Evolutionary conservation across 2,888 invertebrate species (phyloP), one percentile per base, ranked within the genome.

Genomic region (Tyria jacobaeae): DNA sequence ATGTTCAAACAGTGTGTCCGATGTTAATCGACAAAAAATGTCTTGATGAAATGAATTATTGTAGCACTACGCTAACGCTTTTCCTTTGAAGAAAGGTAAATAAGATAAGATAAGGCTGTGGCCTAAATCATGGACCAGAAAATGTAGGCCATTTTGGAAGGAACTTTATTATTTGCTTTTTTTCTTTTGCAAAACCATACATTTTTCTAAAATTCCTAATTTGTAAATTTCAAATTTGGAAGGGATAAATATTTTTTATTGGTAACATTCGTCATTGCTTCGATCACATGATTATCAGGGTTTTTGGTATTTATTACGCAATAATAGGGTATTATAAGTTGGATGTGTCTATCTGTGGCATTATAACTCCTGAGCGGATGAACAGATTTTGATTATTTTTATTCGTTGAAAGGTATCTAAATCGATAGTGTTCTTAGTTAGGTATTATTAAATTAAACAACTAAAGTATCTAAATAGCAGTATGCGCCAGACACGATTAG

Each of bases 21-120:
- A n/a, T 48, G 37, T n/a, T 60, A 53, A 53, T 60, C 24, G 37
- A 53, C 27, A 41, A 53, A 39, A 59, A 47, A 27, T 7, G 7
- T 34, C 44, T 21, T 24, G 9, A 34, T n/a, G n/a, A n/a, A n/a
- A n/a, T n/a, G n/a, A n/a, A n/a, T n/a, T 6, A 41, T 41, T 35
- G 21, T 27, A 12, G 24, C 25, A 50, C 24, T n/a, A n/a, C n/a
- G n/a, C n/a, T n/a, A n/a, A n/a, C 25, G n/a, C 44, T 52, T 50
- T 51, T 34, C 24, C 24, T 34, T 24, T 21, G 12, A 34, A 39
- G 41, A 53, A 21, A 39, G n/a, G 37, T 35, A 52, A 34, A 48
- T 25, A 15, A n/a, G n/a, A n/a, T n/a, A n/a, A n/a, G n/a, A 9
- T 21, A 17, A 7, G 44, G 44, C n/a, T 25, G 3, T 6, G 15